These are phyloP conservation scores for Spodoptera exigua DNA, from an alignment of 2,888 invertebrate genomes.

Conservation along the genomic window DNA sequence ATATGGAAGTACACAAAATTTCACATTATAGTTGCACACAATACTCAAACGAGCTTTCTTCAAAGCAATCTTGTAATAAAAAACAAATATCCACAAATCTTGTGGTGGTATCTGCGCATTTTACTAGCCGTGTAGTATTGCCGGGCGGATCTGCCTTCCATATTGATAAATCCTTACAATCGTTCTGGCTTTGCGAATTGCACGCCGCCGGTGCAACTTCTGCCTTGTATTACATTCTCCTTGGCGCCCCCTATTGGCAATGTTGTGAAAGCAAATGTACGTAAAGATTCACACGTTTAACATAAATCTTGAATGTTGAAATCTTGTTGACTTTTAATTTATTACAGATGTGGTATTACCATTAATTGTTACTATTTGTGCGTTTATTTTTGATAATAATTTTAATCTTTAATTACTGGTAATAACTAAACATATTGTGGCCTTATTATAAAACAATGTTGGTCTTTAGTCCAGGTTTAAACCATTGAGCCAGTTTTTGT, in stretches of 20 bases:
- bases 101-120: conserved; percentile 54
- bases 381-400: too few species aligned
- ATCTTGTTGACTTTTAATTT: conserved; percentile 5
- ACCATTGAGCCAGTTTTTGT: too few species aligned
- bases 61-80: conserved; percentile 41
- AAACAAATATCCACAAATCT: conserved; percentile 62
- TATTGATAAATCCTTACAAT: conserved; percentile 85
- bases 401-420: too few species aligned
- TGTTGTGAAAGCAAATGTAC: conserved; percentile 45
- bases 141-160: conserved; percentile 72
- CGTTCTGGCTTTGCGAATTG: conserved; percentile 80
- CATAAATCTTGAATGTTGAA: conserved; percentile 38
- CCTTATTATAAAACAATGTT: too few species aligned
- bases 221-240: conserved; percentile 75
- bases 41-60: conserved; percentile 1
- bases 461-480: too few species aligned
- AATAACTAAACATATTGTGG: too few species aligned
- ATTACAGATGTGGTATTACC: too few species aligned
- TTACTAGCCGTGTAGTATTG: conserved; percentile 57
- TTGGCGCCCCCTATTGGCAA: conserved; percentile 46
- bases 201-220: conserved; percentile 71
- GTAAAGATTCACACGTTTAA: conserved; percentile 39
- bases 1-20: too few species aligned
- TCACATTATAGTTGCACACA: too few species aligned
- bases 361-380: too few species aligned